Conservation (phyloP, 2,888 invertebrate genomes). For the Galerucella calmariensis region DNA sequence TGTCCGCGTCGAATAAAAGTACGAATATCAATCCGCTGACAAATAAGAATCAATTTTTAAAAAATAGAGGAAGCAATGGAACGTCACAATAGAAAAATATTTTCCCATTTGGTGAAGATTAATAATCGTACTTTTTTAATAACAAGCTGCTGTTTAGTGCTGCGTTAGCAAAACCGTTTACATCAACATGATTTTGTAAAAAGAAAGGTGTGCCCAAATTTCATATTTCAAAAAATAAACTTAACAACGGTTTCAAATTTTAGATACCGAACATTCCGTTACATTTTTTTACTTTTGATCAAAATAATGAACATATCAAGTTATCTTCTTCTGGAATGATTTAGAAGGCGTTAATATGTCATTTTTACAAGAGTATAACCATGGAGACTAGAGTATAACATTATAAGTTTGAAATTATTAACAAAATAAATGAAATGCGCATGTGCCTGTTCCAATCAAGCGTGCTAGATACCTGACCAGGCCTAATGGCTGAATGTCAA, state of each 20-base stretch:
- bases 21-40: background rate
- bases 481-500: too few relatives aligned
- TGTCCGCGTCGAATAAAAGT: background rate
- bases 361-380: too few relatives aligned
- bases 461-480: too few relatives aligned
- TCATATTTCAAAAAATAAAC: background rate
- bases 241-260: background rate
- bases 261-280: background rate
- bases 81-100: background rate
- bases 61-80: background rate
- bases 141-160: conserved; percentile 31
- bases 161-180: conserved; percentile 14
- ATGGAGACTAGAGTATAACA: too few relatives aligned
- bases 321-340: too few relatives aligned
- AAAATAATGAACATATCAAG: too few relatives aligned
- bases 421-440: too few relatives aligned
- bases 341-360: too few relatives aligned
- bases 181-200: conserved; percentile 10
- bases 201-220: background rate
- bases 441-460: too few relatives aligned
- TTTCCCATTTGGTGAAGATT: background rate
- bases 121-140: background rate
- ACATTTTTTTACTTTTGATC: too few relatives aligned
- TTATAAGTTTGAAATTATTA: too few relatives aligned
- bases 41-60: background rate